These are phyloP conservation scores for Lymantria dispar DNA, from an alignment of 2,888 invertebrate species.

Conservation along the genomic window DNA sequence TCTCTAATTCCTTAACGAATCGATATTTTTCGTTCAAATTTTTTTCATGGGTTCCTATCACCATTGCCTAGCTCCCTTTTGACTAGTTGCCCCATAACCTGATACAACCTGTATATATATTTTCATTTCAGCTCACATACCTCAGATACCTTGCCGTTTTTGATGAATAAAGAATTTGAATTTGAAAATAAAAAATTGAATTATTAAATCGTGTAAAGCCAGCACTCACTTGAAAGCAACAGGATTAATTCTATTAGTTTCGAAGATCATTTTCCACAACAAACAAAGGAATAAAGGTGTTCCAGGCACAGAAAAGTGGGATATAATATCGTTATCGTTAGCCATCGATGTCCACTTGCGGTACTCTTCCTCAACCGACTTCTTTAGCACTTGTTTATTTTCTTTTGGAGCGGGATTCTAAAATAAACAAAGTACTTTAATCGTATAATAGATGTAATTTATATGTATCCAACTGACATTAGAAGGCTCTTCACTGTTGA, in stretches of 20 bases:
- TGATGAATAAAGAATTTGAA: too few species aligned
- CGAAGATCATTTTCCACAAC: conserved; percentile 97
- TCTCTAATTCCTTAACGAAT: too few species aligned
- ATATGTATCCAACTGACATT: background rate
- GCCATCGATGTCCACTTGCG: conserved; percentile 98
- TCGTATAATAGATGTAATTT: background rate
- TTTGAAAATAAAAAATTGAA: too few species aligned
- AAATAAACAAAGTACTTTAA: conserved; percentile 7
- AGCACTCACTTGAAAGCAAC: conserved; percentile 94
- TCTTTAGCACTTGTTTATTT: conserved; percentile 94
- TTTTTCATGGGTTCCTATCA: too few species aligned
- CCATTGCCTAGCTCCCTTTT: too few species aligned
- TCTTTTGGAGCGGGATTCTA: conserved; percentile 92
- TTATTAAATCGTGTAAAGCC: background rate
- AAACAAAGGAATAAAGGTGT: conserved; percentile 96
- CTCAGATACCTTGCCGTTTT: too few species aligned
- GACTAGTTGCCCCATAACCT: too few species aligned
- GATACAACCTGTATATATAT: too few species aligned
- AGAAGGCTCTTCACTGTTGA: too few species aligned
- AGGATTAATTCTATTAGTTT: conserved; percentile 95
- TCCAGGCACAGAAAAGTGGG: conserved; percentile 96
- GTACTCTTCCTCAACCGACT: conserved; percentile 97
- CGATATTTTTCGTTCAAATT: too few species aligned
- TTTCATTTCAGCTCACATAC: too few species aligned
- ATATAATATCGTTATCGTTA: conserved; percentile 97